Base-by-base conservation (phyloP, 1,140 invertebrate species). In the Meloidogyne floridensis region DNA sequence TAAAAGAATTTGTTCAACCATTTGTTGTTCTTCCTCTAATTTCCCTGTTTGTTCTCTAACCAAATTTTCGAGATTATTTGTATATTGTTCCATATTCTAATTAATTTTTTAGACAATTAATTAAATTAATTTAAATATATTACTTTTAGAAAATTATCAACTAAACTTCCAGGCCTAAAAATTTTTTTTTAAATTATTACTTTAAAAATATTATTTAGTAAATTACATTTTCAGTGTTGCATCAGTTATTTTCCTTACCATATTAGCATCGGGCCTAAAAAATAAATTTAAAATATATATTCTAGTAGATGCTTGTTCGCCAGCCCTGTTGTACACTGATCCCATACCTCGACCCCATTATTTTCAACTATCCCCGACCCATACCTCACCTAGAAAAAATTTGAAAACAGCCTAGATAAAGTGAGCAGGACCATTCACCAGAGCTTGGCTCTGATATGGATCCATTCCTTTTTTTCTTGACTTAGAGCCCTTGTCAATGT, bases 61-160 rank as follows among this genome's bases (percentile, higher is more conserved):
- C 53, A 86, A 42, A 65, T 82, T 86, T 69, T 86, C 85, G 56
- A 86, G 54, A 75, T 86, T 86, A 53, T 78, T 84, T 51, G 81
- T 83, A 54, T 83, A 83, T 54, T 80, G 15, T 80, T 74, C 42
- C 71, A 32, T 72, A 73, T 80, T 69, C 32, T 20, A 51, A 8
- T 47, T 43, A 54, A 18, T 53, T 42, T 56, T 15, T n/a, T 32
- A 13, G 13, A 47, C 7, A 4, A 18, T 32, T 10, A 65, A n/a
- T 65, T 65, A 53, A 75, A 75, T 15, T 20, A 7, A 7, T 56
- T 56, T 76, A 32, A 77, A 54, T 32, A 32, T 32, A 32, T 32
- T 32, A 72, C 43, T n/a, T 86, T 86, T n/a, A 86, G 84, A 82
- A 86, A 85, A 70, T 86, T 85, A 75, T 86, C 86, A 18, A 86